Evolutionary conservation across 2,888 invertebrate species (phyloP).

Genomic region (Muschampia plurimacula): DNA sequence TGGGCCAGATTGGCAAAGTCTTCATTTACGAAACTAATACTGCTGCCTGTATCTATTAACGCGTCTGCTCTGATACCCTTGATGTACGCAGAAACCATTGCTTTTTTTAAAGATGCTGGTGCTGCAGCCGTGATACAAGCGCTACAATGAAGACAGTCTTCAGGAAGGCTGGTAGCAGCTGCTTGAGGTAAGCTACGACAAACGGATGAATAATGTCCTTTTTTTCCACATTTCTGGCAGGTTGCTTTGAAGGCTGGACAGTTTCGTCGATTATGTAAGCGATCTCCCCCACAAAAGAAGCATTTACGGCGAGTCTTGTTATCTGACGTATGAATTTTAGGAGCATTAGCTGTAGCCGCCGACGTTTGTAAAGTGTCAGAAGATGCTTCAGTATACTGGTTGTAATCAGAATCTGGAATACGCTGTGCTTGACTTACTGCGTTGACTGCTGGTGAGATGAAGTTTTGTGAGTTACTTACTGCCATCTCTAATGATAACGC

Average conservation of each 20-base stretch:
- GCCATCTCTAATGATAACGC: constrained; percentile 11
- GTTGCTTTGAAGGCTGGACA: background rate
- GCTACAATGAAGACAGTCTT: background rate
- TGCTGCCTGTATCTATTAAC: constrained; percentile 10
- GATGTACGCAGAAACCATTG: background rate
- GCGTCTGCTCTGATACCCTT: constrained; percentile 9
- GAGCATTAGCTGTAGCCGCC: background rate
- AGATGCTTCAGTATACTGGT: background rate
- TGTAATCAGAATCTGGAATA: background rate
- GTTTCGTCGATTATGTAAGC: background rate
- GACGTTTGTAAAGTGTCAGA: background rate
- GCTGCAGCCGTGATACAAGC: constrained; percentile 1
- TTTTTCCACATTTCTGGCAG: constrained; percentile 3
- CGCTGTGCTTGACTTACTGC: background rate
- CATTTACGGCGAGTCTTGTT: background rate
- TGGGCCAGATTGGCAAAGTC: background rate
- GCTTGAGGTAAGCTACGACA: background rate
- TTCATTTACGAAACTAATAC: constrained; percentile 20
- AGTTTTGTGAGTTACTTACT: background rate
- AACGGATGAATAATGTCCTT: constrained; percentile 7
- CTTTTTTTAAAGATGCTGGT: background rate
- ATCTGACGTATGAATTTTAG: background rate
- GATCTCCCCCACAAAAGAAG: constrained; percentile 9
- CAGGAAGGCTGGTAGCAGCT: background rate
- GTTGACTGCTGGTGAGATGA: background rate